Conservation (phyloP, 2,113 vertebrate species). For the Etheostoma spectabile region DNA sequence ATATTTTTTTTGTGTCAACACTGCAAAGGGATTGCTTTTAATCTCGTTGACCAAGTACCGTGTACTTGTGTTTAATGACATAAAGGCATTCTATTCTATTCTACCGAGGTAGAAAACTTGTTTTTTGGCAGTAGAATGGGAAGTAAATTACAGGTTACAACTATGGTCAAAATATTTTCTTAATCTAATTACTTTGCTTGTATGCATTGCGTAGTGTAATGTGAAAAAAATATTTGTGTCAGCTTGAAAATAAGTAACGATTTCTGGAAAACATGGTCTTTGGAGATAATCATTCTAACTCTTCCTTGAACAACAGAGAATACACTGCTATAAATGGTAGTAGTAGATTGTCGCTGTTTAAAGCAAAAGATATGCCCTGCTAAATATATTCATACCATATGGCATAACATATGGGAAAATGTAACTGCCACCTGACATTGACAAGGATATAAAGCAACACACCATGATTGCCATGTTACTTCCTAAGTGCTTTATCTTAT, state of each 20-base stretch:
- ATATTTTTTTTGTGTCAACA: too few species aligned
- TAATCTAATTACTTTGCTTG: background rate
- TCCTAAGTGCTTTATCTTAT: constrained; percentile 52
- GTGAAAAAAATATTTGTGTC: background rate
- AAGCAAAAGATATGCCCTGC: constrained; percentile 13
- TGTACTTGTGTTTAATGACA: too few species aligned
- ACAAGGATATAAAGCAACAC: constrained; percentile 43
- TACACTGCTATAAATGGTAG: background rate
- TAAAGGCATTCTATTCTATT: too few species aligned
- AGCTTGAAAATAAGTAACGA: background rate
- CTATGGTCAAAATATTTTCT: background rate
- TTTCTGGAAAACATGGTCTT: background rate
- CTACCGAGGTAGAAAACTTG: background rate
- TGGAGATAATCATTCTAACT: background rate
- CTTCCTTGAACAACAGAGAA: background rate
- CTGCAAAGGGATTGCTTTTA: too few species aligned
- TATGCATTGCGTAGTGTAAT: background rate
- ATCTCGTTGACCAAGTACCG: too few species aligned
- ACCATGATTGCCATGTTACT: constrained; percentile 35
- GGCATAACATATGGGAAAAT: constrained; percentile 63
- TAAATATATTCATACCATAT: constrained; percentile 68
- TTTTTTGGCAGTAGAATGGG: background rate
- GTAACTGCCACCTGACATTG: constrained; percentile 59
- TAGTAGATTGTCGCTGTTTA: background rate
- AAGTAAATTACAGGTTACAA: background rate